These are phyloP conservation scores for Leptinotarsa undecemlineata DNA, from an alignment of 1,140 invertebrate species.

Conservation along the genomic window DNA sequence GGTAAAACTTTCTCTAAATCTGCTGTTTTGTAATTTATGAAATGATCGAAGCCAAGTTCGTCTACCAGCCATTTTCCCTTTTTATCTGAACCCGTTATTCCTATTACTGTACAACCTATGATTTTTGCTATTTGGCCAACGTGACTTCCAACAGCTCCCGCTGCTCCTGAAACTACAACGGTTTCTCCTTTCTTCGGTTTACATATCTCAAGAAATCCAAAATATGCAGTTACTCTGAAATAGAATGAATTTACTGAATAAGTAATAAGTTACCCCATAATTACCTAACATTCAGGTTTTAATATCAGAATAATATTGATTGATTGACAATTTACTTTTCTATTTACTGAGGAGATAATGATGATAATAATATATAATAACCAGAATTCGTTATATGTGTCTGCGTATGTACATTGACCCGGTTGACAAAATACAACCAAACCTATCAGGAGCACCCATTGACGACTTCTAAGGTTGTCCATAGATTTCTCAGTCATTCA, in stretches of 20 bases:
- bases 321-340: too few relatives aligned
- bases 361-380: too few relatives aligned
- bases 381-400: too few relatives aligned
- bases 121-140: conserved; percentile 77
- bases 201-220: conserved; percentile 70
- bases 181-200: conserved; percentile 69
- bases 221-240: conserved; percentile 60
- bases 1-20: conserved; percentile 60
- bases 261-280: too few relatives aligned
- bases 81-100: conserved; percentile 69
- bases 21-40: conserved; percentile 71
- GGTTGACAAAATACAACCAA: too few relatives aligned
- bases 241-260: not conserved
- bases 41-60: conserved; percentile 67
- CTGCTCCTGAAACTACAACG: conserved; percentile 68
- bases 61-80: conserved; percentile 69
- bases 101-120: conserved; percentile 69
- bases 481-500: too few relatives aligned
- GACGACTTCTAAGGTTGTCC: too few relatives aligned
- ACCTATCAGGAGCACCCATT: too few relatives aligned
- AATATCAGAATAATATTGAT: too few relatives aligned
- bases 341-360: too few relatives aligned
- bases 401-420: too few relatives aligned
- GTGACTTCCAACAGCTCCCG: conserved; percentile 70
- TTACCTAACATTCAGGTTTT: too few relatives aligned